phyloP scores from a whole-genome alignment of 2,113 vertebrate species.

The Gobiocypris rarus region DNA sequence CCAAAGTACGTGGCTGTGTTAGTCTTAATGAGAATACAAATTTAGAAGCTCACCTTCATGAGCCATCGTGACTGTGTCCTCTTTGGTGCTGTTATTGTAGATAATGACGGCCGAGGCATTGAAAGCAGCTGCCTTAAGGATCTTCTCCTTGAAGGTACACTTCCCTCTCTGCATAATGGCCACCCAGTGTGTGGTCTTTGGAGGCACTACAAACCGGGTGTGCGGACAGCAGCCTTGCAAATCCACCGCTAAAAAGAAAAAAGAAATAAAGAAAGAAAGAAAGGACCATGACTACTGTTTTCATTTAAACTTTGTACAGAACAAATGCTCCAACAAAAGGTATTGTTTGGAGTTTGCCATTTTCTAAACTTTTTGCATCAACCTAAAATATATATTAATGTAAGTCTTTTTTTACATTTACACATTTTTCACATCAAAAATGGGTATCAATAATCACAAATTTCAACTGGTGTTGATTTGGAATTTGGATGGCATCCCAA shows the following conservation, averaged over 20 bases:
- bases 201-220: slow-evolving; percentile 89
- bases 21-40: not conserved
- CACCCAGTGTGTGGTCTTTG: slow-evolving; percentile 91
- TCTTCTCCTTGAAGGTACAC: slow-evolving; percentile 97
- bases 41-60: slow-evolving; percentile 86
- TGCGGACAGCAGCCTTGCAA: slow-evolving; percentile 91
- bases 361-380: not conserved
- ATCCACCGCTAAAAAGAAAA: slow-evolving; percentile 81
- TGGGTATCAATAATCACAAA: not conserved
- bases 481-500: not conserved
- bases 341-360: not conserved
- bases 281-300: not conserved
- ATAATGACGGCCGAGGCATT: slow-evolving; percentile 95
- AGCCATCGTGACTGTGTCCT: slow-evolving; percentile 93
- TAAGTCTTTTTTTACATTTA: not conserved
- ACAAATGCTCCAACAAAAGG: not conserved
- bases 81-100: slow-evolving; percentile 93
- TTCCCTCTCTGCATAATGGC: slow-evolving; percentile 94
- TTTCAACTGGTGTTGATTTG: not conserved
- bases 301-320: not conserved
- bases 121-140: slow-evolving; percentile 87
- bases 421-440: not conserved
- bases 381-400: not conserved
- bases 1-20: not conserved
- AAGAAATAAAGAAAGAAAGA: not conserved